Evolutionary conservation across 2,888 invertebrate genomes (phyloP), one percentile per base, ranked within the genome.

Genomic region (Troides aeacus): DNA sequence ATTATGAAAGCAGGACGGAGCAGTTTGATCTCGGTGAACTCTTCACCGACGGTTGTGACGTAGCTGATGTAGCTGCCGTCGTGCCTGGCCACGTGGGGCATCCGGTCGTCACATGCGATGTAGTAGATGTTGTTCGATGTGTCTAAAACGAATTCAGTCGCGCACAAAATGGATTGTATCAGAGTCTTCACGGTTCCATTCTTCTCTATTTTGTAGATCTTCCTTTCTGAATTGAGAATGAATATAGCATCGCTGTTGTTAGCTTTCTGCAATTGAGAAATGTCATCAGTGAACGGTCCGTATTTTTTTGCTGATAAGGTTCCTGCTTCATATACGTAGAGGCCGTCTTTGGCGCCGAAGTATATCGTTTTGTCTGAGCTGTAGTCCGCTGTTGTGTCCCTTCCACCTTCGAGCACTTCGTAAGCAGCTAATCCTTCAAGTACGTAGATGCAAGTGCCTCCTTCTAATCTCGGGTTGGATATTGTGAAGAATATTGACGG

Each of bases 401-500:
- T 77, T 0, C 89, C 89, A 0, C 88, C 88, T 80, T 88, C 88
- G 1, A 89, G 72, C 0, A 89, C 67, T 78, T 88, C 88, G 46
- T 83, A 89, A 0, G 88, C 87, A n/a, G 85, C 85, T 15, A 86
- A 78, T 1, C 84, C 88, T 82, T 89, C 87, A 17, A 90, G 69
- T 0, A 88, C 87, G n/a, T 87, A 89, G 2, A 90, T 84, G 72
- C 88, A 88, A 36, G 81, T 80, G 0, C 86, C 88, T 2, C 86
- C 86, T 64, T 87, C 84, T 8, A 84, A 68, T 57, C 79, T 84
- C 0, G 84, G 77, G 66, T 88, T 86, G 0, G 80, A 64, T 42
- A 88, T 76, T 3, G 87, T 85, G 62, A 89, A 89, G 69, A 89
- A 89, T 69, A 90, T 83, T 1, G 86, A 81, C 0, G 89, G 88